Evolutionary conservation across 2,113 vertebrate species (phyloP).

Genomic region (Alligator sinensis): DNA sequence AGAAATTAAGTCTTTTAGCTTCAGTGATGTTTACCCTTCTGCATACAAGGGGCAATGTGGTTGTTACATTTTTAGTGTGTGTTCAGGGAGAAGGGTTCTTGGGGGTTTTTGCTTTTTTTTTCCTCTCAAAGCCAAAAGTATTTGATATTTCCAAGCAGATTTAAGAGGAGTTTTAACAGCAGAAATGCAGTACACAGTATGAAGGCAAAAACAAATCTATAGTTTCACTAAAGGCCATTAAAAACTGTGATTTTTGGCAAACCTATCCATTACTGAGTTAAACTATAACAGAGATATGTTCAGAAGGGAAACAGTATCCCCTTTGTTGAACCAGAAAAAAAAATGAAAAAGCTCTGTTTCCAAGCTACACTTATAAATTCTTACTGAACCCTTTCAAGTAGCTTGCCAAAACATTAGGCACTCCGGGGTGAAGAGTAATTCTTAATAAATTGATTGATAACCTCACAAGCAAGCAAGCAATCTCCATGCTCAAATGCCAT

Average conservation of each 20-base stretch:
- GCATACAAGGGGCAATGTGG: constrained; percentile 39
- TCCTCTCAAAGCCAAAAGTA: constrained; percentile 59
- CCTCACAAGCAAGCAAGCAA: constrained; percentile 65
- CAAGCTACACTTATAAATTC: constrained; percentile 77
- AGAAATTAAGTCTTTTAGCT: constrained; percentile 45
- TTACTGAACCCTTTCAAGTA: constrained; percentile 79
- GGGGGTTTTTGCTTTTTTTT: neutral
- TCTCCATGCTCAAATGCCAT: constrained; percentile 47
- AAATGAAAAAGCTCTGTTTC: constrained; percentile 55
- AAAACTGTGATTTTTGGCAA: constrained; percentile 82
- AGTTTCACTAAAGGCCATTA: constrained; percentile 78
- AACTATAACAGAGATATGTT: constrained; percentile 76
- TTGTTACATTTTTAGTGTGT: constrained; percentile 30
- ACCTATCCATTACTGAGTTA: constrained; percentile 65
- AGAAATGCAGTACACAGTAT: constrained; percentile 65
- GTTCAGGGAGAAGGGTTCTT: neutral
- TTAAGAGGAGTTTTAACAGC: constrained; percentile 56
- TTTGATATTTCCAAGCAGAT: constrained; percentile 72
- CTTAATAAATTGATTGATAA: constrained; percentile 80
- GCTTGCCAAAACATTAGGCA: constrained; percentile 80
- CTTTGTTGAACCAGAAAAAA: constrained; percentile 73
- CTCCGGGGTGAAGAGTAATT: constrained; percentile 74
- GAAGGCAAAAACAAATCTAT: constrained; percentile 75
- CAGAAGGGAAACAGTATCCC: constrained; percentile 79
- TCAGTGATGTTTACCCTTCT: constrained; percentile 40